A percentile compares a stretch with the other conserved stretches of the same genome.
Conservation (phyloP, 2,888 invertebrate species). For the Oligia fasciuncula region DNA sequence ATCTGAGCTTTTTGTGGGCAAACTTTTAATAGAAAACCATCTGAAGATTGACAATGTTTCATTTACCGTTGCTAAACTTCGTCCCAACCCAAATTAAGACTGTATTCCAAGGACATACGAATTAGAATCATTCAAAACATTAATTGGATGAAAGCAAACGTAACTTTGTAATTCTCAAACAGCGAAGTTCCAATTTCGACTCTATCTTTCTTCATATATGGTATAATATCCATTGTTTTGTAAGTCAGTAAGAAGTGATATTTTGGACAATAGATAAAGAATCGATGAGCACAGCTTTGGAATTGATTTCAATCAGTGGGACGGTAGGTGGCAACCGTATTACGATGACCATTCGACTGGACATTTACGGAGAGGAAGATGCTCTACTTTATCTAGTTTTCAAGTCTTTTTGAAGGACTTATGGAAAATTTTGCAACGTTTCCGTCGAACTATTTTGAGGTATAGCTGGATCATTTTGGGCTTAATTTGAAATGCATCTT, state of each 20-base stretch:
- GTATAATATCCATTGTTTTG: conserved; percentile 31
- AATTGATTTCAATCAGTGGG: conserved; percentile 87
- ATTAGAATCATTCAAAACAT: background rate
- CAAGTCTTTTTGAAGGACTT: no score
- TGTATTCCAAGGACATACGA: conserved; percentile 30
- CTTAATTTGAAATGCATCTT: background rate
- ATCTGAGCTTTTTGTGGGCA: conserved; percentile 79
- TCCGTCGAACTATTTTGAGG: background rate
- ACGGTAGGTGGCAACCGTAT: conserved; percentile 87
- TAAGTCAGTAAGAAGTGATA: conserved; percentile 56
- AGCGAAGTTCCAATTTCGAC: conserved; percentile 31
- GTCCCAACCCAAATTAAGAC: background rate
- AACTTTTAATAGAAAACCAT: conserved; percentile 81
- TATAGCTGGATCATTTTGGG: background rate
- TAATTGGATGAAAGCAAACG: conserved; percentile 10
- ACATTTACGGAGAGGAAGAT: conserved; percentile 45
- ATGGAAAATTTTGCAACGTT: background rate
- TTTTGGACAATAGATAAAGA: conserved; percentile 74
- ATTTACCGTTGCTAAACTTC: background rate
- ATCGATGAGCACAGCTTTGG: conserved; percentile 82
- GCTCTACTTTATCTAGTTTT: conserved; percentile 54
- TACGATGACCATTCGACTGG: conserved; percentile 72
- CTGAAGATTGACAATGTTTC: conserved; percentile 71
- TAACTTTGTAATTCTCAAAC: conserved; percentile 30
- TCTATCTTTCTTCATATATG: background rate